Percentiles rank a stretch among this genome's conserved stretches.
phyloP scores from a whole-genome alignment of 2,113 vertebrate genomes.

The Clinocottus analis region DNA sequence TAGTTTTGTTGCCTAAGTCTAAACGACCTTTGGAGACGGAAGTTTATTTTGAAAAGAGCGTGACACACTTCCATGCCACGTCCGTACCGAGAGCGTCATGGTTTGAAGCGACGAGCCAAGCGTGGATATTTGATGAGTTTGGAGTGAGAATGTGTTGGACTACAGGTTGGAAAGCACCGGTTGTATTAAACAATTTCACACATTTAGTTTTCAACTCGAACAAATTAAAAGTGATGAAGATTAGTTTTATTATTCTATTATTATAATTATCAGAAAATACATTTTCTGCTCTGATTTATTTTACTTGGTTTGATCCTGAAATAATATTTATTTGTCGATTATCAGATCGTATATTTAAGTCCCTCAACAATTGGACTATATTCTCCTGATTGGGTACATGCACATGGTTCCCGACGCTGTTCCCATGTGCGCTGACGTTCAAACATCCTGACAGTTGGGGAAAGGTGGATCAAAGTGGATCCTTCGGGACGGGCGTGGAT shows the following conservation, averaged over 20 bases:
- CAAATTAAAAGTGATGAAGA: no score
- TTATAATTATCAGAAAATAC: no score
- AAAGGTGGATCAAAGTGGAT: constrained; percentile 40
- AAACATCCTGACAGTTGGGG: constrained; percentile 20
- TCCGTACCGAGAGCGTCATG: background rate
- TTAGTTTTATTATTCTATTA: no score
- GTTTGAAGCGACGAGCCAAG: background rate
- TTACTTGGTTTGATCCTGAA: background rate
- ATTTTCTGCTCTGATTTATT: background rate
- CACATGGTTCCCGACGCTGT: background rate
- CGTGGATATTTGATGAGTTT: background rate
- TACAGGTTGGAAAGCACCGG: background rate
- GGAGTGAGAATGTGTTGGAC: background rate
- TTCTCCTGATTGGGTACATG: background rate
- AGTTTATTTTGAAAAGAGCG: background rate
- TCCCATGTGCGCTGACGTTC: background rate
- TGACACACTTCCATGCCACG: background rate
- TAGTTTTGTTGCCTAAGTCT: no score
- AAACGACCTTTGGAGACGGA: no score
- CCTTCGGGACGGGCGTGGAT: background rate
- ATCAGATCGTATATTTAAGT: background rate
- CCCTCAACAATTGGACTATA: background rate
- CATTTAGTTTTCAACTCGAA: no score
- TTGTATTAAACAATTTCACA: no score
- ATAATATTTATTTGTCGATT: background rate